Evolutionary conservation across 1,140 invertebrate species (phyloP), one percentile per base, ranked within the genome.

Genomic region (Bradysia coprophila): DNA sequence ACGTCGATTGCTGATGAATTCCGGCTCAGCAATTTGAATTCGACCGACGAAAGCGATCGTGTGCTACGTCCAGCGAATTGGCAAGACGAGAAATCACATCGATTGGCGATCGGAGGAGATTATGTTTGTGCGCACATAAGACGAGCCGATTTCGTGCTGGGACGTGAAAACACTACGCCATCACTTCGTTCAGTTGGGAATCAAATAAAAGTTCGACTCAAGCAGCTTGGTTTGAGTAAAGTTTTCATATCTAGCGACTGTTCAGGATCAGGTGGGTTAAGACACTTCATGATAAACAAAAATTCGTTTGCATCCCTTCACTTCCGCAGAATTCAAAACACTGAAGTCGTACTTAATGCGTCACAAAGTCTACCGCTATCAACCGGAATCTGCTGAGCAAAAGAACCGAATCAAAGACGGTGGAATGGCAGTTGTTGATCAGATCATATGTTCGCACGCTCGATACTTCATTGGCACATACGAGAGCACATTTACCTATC

Each of bases 401-500:
- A 49, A 55, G n/a, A 49, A 59, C 8, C 59, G 68, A 48, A 76
- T 75, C 42, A 77, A 74, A 59, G 88, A 93, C 62, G 94, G 92
- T 16, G 86, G 83, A 13, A 59, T 89, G 31, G 91, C 93, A 2
- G 92, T 98, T 46, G 78, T 98, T 43, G 93, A 98, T 61, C 94
- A 98, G 67, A 88, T 94, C 50, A 84, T 97, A 48, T 93, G 88
- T 66, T 80, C 91, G 0, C 75, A 85, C 64, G 78, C 87, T 4
- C 73, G 76, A 54, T 77, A 79, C 67, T 93, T 95, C 57, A 76
- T 95, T 47, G 93, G 94, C 21, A 91, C 88, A 1, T 71, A 81
- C 55, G 86, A 90, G 55, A 97, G 93, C 46, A 98, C 94, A 20
- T 98, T 95, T 64, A 84, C 91, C 11, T 94, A 86, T 58, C 70